Conservation (phyloP, 2,888 invertebrate genomes). For the Byasa hedistus region DNA sequence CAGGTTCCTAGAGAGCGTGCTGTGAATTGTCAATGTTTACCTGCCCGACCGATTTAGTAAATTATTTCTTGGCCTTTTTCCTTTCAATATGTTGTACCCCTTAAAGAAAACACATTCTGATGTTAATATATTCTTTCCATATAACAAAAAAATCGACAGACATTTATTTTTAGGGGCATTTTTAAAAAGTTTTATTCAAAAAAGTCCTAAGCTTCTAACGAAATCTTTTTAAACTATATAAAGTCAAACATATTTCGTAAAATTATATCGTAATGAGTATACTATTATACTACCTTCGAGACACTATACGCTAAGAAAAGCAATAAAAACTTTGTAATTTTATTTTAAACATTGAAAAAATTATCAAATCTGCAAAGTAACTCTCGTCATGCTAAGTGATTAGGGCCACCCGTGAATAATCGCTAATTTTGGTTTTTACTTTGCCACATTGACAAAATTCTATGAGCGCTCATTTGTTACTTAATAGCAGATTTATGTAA, state of each 20-base stretch:
- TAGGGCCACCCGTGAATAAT: background rate
- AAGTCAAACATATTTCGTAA: too few relatives aligned
- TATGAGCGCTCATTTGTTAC: background rate
- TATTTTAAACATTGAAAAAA: background rate
- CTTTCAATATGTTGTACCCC: background rate
- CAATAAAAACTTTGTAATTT: background rate
- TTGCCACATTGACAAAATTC: background rate
- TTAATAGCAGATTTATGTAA: background rate
- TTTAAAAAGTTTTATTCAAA: background rate
- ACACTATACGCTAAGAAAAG: too few relatives aligned
- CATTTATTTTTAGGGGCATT: background rate
- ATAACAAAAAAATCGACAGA: background rate
- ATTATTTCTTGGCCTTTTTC: constrained; percentile 14
- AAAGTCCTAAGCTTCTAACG: too few relatives aligned
- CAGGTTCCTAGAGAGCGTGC: constrained; percentile 20
- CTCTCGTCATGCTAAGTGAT: background rate
- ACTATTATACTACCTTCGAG: too few relatives aligned
- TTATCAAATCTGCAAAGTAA: background rate
- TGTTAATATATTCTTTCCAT: background rate
- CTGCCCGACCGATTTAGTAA: constrained; percentile 16
- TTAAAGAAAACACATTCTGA: background rate
- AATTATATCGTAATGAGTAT: too few relatives aligned
- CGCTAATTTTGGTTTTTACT: background rate
- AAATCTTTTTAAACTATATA: too few relatives aligned
- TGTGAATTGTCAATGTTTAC: constrained; percentile 24